Base-by-base conservation (phyloP, 2,113 vertebrate genomes). In the Mastomys natalensis region DNA sequence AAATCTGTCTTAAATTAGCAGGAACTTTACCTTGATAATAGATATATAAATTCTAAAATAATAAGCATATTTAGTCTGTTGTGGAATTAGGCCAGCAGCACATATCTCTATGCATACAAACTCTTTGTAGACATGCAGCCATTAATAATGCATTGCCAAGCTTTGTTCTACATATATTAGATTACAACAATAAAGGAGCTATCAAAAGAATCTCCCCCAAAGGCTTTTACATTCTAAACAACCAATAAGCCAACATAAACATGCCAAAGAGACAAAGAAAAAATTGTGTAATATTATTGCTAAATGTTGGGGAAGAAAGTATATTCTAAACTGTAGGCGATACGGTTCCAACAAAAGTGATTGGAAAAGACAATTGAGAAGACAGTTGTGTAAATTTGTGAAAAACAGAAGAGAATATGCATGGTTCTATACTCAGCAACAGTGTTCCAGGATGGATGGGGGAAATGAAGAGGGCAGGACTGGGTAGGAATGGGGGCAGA, bases 1-100 rank as follows among this genome's bases (percentile, higher is more conserved):
- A 17, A 31, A 16, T 17, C 6, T 93, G 43, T 91, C 60, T 70
- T 92, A 94, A 81, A 85, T 12, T 74, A n/a, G 60, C 68, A n/a
- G 15, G 9, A 45, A 78, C 37, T 92, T 95, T 90, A 64, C 37
- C 90, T 80, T 96, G 34, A 77, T 66, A 78, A 80, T 10, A 77
- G 26, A 96, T 87, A 87, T 95, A 82, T 17, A 68, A 55, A 93
- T 80, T 80, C 26, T n/a, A 91, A 90, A 93, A 16, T 37, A 78
- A 84, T n/a, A 74, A 40, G 17, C 8, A 53, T 29, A 45, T 66
- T 3, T 93, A 31, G 37, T 76, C 21, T 89, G 0, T 91, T 91
- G 26, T 82, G 8, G n/a, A 92, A 87, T 90, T 62, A 82, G 24
- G 7, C 76, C 7, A 73, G 51, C 90, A 55, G 58, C 21, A 86